Conservation (phyloP, 2,113 vertebrate species). For the Isurus oxyrinchus region DNA sequence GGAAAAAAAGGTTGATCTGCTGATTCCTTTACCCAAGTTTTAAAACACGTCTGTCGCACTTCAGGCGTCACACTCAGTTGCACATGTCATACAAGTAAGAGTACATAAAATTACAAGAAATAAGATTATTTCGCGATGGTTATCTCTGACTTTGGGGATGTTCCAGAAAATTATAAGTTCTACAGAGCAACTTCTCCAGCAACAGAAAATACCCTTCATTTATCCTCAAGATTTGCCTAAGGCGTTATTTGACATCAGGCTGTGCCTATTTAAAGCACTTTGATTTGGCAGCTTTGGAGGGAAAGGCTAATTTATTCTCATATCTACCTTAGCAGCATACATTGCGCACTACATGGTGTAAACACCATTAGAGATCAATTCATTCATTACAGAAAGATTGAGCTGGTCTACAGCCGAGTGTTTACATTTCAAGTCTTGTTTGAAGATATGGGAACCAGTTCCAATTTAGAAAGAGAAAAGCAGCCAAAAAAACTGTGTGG, state of each 20-base stretch:
- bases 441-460: slow-evolving; percentile 21
- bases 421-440: not conserved
- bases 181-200: not conserved
- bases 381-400: not conserved
- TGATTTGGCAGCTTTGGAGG: not conserved
- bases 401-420: not conserved
- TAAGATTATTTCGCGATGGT: not conserved
- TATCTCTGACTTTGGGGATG: not conserved
- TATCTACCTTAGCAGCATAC: not conserved
- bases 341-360: not conserved
- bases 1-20: no score
- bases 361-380: not conserved
- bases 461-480: not conserved
- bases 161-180: not conserved
- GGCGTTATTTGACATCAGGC: not conserved
- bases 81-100: not conserved
- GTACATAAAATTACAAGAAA: not conserved
- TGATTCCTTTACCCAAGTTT: not conserved
- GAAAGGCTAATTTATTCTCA: not conserved
- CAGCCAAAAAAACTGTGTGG: not conserved
- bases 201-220: not conserved
- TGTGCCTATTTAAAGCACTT: not conserved
- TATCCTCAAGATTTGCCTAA: not conserved
- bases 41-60: not conserved
- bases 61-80: not conserved